Evolutionary conservation across 2,797 vertebrate species (phyloP).

Genomic region (Babyrousa celebensis): DNA sequence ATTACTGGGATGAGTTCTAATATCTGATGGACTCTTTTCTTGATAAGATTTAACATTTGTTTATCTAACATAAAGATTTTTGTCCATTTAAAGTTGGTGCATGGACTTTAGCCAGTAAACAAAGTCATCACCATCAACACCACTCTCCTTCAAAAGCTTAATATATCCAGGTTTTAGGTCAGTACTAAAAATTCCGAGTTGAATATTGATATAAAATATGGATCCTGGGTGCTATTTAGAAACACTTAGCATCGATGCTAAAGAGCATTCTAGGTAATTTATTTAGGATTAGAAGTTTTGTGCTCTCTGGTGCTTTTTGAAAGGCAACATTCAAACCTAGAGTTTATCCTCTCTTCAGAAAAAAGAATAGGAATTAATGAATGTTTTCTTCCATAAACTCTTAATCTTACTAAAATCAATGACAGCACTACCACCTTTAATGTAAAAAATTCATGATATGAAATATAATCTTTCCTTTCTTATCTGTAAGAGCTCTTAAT

Average conservation of each 20-base stretch:
- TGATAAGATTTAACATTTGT: constrained; percentile 24
- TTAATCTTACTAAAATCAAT: background rate
- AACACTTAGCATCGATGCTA: background rate
- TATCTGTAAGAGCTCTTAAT: background rate
- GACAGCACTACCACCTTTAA: background rate
- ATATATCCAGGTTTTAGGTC: background rate
- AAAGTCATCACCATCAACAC: background rate
- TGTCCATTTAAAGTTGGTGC: background rate
- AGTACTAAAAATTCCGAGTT: constrained; percentile 28
- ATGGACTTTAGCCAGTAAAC: constrained; percentile 32
- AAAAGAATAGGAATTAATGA: background rate
- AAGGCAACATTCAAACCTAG: background rate
- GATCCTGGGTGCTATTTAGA: constrained; percentile 23
- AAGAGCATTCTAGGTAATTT: background rate
- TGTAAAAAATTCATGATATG: background rate
- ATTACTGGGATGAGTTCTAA: background rate
- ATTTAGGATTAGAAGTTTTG: background rate
- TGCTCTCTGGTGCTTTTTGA: background rate
- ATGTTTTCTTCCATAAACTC: background rate
- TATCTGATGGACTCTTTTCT: background rate
- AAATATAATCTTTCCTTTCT: background rate
- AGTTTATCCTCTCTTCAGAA: background rate
- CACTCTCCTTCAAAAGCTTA: background rate
- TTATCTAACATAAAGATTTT: constrained; percentile 53
- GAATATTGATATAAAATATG: constrained; percentile 20